These are phyloP conservation scores for Ptilodon capucinus DNA, from an alignment of 2,888 invertebrate genomes.

Conservation along the genomic window DNA sequence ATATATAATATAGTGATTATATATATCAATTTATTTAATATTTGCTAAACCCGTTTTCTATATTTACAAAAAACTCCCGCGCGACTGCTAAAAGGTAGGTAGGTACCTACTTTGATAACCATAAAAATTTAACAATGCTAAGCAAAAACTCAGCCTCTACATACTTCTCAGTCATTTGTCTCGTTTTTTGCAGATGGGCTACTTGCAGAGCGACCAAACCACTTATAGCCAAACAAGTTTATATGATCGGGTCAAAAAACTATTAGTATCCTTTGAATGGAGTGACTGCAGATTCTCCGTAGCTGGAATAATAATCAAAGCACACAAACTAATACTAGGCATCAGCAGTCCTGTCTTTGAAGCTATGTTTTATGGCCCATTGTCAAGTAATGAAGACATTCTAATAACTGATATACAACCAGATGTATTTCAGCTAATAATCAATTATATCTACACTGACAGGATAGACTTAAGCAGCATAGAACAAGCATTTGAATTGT, in stretches of 20 bases:
- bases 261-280: slow-evolving; percentile 77
- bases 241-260: slow-evolving; percentile 72
- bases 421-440: slow-evolving; percentile 82
- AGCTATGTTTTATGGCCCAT: slow-evolving; percentile 85
- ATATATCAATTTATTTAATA: too few relatives aligned
- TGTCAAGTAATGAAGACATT: slow-evolving; percentile 77
- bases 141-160: neutral
- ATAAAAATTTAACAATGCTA: neutral
- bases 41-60: too few relatives aligned
- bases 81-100: neutral
- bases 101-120: neutral
- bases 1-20: neutral
- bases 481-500: slow-evolving; percentile 83
- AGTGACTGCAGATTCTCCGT: slow-evolving; percentile 84
- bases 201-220: slow-evolving; percentile 48
- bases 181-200: slow-evolving; percentile 66
- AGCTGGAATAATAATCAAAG: slow-evolving; percentile 74
- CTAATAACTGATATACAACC: slow-evolving; percentile 83
- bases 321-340: slow-evolving; percentile 85
- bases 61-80: neutral
- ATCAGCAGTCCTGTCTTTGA: slow-evolving; percentile 87
- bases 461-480: slow-evolving; percentile 78
- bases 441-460: slow-evolving; percentile 85
- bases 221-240: slow-evolving; percentile 52
- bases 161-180: neutral